These are phyloP conservation scores for Acromyrmex echinatior DNA, from an alignment of 1,140 invertebrate genomes.

Conservation along the genomic window DNA sequence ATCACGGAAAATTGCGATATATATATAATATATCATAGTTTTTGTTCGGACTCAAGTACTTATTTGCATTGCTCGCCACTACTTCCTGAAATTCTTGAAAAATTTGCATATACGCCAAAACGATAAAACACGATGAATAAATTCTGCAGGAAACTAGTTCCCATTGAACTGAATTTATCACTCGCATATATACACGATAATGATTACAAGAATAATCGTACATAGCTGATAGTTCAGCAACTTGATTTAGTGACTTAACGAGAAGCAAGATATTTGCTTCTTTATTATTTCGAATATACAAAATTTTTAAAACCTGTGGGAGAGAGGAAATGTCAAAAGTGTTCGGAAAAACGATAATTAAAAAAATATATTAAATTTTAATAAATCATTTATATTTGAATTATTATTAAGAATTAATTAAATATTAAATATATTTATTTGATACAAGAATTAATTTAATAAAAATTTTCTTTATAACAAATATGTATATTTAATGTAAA, in stretches of 20 bases:
- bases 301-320: too few relatives aligned
- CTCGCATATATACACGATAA: not conserved
- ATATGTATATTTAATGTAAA: too few relatives aligned
- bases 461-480: too few relatives aligned
- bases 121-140: not conserved
- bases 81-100: not conserved
- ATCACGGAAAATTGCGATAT: slow-evolving; percentile 14
- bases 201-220: not conserved
- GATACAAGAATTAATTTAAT: too few relatives aligned
- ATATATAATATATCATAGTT: not conserved
- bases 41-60: not conserved
- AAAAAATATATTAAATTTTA: too few relatives aligned
- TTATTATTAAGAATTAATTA: too few relatives aligned
- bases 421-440: too few relatives aligned
- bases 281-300: too few relatives aligned
- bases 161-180: not conserved
- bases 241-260: not conserved
- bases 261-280: too few relatives aligned
- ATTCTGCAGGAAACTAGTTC: not conserved
- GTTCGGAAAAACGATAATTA: too few relatives aligned
- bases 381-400: too few relatives aligned
- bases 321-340: too few relatives aligned
- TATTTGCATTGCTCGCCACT: slow-evolving; percentile 12
- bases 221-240: not conserved
- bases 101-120: not conserved